phyloP scores from a whole-genome alignment of 1,140 invertebrate genomes.

The Tribolium madens region DNA sequence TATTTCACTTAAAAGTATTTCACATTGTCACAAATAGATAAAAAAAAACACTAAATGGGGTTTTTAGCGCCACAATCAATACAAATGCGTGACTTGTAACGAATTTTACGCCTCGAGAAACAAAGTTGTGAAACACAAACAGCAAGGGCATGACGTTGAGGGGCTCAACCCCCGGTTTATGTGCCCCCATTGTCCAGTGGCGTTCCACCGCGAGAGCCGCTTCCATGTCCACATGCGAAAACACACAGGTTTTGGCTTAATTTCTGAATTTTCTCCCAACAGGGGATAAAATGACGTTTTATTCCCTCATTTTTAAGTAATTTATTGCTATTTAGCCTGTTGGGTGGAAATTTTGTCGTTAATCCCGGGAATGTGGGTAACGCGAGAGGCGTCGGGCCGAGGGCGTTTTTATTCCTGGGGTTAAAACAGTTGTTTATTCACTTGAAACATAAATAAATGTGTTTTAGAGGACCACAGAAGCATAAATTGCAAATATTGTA shows the following conservation, averaged over 20 bases:
- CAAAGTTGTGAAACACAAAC: conserved; percentile 55
- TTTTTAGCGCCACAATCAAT: conserved; percentile 63
- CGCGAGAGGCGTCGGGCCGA: too few relatives aligned
- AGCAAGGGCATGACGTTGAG: conserved; percentile 45
- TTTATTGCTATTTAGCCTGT: too few relatives aligned
- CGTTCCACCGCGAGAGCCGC: conserved; percentile 57
- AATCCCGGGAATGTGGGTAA: too few relatives aligned
- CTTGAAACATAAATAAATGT: too few relatives aligned
- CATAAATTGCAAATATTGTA: conserved; percentile 48
- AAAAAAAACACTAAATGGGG: not conserved
- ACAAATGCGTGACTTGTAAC: conserved; percentile 64
- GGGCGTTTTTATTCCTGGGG: too few relatives aligned
- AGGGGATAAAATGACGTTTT: too few relatives aligned
- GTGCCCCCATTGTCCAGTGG: conserved; percentile 48
- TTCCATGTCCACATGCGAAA: conserved; percentile 54
- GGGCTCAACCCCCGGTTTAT: conserved; percentile 46
- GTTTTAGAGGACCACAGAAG: conserved; percentile 38
- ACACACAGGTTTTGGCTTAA: conserved; percentile 54
- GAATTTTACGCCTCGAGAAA: conserved; percentile 63
- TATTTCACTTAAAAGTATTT: conserved; percentile 61
- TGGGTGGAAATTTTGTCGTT: too few relatives aligned
- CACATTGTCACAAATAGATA: too few relatives aligned
- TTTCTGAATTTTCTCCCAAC: too few relatives aligned
- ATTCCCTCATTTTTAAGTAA: too few relatives aligned
- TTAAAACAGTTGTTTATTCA: too few relatives aligned